Evolutionary conservation across 2,113 vertebrate species (phyloP).

Genomic region (Odobenus rosmarus): DNA sequence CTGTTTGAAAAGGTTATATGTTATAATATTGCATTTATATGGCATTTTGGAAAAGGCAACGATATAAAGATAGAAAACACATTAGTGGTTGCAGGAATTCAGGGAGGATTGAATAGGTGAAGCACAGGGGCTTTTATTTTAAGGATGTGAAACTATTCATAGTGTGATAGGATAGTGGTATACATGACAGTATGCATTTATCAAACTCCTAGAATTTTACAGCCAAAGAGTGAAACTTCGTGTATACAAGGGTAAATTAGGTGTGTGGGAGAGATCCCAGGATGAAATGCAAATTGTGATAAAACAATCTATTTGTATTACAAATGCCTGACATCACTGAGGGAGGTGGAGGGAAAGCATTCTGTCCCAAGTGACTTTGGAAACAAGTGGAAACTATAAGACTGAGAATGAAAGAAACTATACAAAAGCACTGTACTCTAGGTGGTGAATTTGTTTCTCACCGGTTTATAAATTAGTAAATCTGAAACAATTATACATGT

Average conservation of each 20-base stretch:
- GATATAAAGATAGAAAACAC: background rate
- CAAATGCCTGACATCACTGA: background rate
- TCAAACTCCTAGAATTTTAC: background rate
- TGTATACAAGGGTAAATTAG: background rate
- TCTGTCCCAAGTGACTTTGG: background rate
- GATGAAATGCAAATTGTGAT: background rate
- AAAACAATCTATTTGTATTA: background rate
- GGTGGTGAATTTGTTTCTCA: background rate
- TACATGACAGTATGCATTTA: background rate
- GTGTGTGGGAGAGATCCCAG: background rate
- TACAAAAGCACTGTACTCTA: background rate
- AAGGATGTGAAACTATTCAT: background rate
- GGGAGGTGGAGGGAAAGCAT: fast-evolving
- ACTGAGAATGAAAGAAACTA: background rate
- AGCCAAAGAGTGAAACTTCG: background rate
- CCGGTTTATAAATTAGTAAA: background rate
- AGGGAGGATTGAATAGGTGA: background rate
- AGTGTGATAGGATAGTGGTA: background rate
- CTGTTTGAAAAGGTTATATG: background rate
- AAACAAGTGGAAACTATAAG: background rate
- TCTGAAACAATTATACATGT: background rate
- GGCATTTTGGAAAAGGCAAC: background rate
- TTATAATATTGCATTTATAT: background rate
- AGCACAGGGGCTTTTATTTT: background rate
- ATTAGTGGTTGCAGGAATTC: background rate